Percentiles rank a stretch among this genome's conserved stretches.
Conservation (phyloP, 1,140 invertebrate genomes). For the Zaprionus kolodkinae region DNA sequence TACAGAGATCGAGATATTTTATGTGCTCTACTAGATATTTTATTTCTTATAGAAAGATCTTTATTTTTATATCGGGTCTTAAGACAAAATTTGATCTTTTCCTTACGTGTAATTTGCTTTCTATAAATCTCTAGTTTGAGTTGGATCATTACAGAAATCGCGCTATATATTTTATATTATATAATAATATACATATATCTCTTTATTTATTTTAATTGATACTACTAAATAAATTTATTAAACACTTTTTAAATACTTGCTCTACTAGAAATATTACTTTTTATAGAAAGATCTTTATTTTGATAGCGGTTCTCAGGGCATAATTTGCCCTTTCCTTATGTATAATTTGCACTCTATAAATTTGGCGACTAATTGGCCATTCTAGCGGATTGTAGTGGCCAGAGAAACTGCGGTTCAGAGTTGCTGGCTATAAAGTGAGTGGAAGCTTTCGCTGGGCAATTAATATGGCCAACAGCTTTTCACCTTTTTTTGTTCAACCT, state of each 20-base stretch:
- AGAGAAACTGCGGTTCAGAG: constrained; percentile 30
- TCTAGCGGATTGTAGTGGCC: not conserved
- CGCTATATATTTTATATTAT: no score
- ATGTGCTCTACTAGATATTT: no score
- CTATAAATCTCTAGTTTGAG: not conserved
- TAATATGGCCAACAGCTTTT: constrained; percentile 40
- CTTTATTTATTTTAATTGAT: no score
- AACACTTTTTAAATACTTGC: no score
- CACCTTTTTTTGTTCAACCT: constrained; percentile 40
- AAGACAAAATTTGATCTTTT: not conserved
- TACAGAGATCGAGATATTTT: no score
- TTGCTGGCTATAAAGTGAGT: constrained; percentile 19
- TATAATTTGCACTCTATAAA: not conserved
- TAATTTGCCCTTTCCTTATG: not conserved
- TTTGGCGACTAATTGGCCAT: not conserved
- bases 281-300: not conserved
- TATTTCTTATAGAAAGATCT: no score
- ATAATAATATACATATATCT: no score
- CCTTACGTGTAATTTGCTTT: not conserved
- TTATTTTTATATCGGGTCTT: not conserved
- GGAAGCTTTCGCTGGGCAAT: constrained; percentile 36
- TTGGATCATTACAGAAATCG: no score
- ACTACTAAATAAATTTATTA: no score
- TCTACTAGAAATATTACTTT: no score
- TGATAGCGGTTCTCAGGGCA: not conserved